Base-by-base conservation (phyloP, 2,888 invertebrate species). In the Urechis unicinctus region DNA sequence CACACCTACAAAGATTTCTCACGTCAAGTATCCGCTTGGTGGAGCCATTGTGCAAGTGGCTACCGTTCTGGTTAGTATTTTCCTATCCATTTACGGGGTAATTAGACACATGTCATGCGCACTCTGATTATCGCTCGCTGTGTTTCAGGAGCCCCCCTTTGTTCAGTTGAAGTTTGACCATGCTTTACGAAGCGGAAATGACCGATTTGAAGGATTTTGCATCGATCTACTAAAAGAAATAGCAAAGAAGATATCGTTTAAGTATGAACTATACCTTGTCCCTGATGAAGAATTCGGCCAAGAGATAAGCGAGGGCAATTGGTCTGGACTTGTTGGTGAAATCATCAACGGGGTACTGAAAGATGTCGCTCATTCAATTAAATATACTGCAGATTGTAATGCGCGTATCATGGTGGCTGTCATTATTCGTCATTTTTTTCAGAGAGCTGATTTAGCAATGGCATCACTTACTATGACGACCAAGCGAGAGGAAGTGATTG, bases 311-410 rank as follows among this genome's bases (percentile, higher is more conserved):
- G 68, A 67, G 6, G 69, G 66, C 3, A 63, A 64, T 24, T 77
- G 77, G 77, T 70, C 73, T 50, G 77, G 77, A 9, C 71, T 77
- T 65, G 68, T 77, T 24, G 70, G 73, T n/a, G 73, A 77, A 49
- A 57, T 77, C 9, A 57, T 75, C 4, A 63, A 68, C n/a, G n/a
- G n/a, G n/a, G n/a, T n/a, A n/a, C n/a, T n/a, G n/a, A n/a, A n/a
- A n/a, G n/a, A n/a, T n/a, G n/a, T n/a, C n/a, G n/a, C n/a, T n/a
- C n/a, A n/a, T n/a, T n/a, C n/a, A n/a, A n/a, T 36, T 36, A 36
- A 36, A 9, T 17, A 36, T 17, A 36, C 17, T 36, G 36, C 9
- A 17, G 9, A 36, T 13, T 36, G 9, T 36, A 17, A n/a, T n/a
- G n/a, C n/a, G n/a, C n/a, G n/a, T n/a, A n/a, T n/a, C n/a, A n/a